Percentiles rank a stretch among this genome's conserved stretches.
These are phyloP conservation scores for Cheirogaleus major DNA, from an alignment of 2,797 vertebrate genomes.

Conservation along the genomic window DNA sequence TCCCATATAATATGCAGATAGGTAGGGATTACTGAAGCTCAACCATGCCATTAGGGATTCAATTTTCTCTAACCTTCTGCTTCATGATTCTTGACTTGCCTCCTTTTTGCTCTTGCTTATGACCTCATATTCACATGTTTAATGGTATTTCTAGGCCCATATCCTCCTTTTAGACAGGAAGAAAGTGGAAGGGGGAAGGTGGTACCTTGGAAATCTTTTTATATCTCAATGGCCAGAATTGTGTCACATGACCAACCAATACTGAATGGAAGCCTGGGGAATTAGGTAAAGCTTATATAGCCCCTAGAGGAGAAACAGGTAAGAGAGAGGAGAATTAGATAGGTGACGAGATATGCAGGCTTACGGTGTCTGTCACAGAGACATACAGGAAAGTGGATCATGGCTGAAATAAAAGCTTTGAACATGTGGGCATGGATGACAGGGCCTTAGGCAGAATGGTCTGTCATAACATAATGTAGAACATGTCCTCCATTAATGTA, in stretches of 20 bases:
- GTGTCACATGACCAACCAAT: background rate
- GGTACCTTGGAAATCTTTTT: background rate
- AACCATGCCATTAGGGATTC: background rate
- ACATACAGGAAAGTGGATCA: background rate
- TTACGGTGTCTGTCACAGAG: background rate
- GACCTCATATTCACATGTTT: background rate
- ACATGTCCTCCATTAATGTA: background rate
- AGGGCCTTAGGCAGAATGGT: background rate
- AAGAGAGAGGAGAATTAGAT: background rate
- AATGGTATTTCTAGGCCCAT: background rate
- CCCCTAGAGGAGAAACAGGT: background rate
- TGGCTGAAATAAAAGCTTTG: background rate
- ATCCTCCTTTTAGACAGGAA: background rate
- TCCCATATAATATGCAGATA: background rate
- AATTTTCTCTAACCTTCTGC: conserved; percentile 9
- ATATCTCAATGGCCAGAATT: background rate
- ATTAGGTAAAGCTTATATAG: background rate
- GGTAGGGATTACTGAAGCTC: background rate
- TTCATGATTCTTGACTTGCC: background rate
- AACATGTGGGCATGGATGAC: background rate
- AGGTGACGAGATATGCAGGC: background rate
- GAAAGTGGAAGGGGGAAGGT: background rate
- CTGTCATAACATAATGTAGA: background rate
- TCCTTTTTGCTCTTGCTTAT: background rate
- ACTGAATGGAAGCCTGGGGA: background rate